Evolutionary conservation across 2,797 vertebrate species (phyloP), one percentile per base, ranked within the genome.

Genomic region (Sebastes wilsoni): DNA sequence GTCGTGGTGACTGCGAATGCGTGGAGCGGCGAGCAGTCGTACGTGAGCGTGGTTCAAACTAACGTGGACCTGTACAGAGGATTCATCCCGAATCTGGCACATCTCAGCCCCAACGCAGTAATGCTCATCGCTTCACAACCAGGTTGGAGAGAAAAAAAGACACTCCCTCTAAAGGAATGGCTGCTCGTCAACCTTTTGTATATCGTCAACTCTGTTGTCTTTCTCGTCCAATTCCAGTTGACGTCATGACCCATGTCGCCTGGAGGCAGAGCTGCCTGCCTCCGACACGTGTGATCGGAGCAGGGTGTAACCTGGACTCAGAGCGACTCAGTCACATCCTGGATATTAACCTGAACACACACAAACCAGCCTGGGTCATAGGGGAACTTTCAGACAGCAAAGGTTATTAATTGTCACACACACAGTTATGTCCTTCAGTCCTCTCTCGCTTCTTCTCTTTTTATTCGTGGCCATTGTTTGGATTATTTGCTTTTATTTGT

Each of bases 281-380:
- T 69, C 94, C 96, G 28, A 95, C 92, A 4, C 96, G 85, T 67
- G 98, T 99, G 85, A 95, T 99, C 3, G 98, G 99, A 77, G 96
- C 95, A 8, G 99, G 98, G n/a, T 97, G 97, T 88, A 99, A 98
- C 88, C 95, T 99, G 86, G 97, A 99, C 85, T 97, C 98, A 0
- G 95, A 96, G 89, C 96, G 99, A 64, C 96, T 99, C 27, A 95
- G 95, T 27, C 95, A 96, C 62, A 75, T 96, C 73, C 88, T 99
- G 86, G 89, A 94, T 72, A 95, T 97, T 11, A 88, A 96, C 76
- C 92, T 98, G 74, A 94, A 94, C 71, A 91, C 93, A 4, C 96
- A 93, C 75, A 97, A 95, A 89, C 94, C 95, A 62, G 96, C 95
- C 49, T 99, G 98, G 97, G 92, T 99, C 87, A 91, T 99, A 42